Base-by-base conservation (phyloP, 2,888 invertebrate species). In the Acanthosepion pharaonis region DNA sequence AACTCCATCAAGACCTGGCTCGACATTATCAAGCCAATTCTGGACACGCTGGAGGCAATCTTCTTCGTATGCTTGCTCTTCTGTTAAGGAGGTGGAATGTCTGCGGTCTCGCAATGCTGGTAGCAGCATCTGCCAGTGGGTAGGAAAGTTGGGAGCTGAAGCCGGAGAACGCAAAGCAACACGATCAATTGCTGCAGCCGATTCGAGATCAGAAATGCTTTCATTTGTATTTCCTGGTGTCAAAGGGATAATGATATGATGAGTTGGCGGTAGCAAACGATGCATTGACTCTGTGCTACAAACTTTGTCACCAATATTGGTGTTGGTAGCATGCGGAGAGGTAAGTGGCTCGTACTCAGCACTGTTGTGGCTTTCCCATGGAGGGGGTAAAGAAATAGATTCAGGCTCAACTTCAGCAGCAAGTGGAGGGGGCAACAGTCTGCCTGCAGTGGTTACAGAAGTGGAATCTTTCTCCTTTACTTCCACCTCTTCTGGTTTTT, bases 161-260 rank as follows among this genome's bases (percentile, higher is more conserved):
- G 96, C 96, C 95, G 64, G 96, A 92, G 94, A 55, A 59, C 92
- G 49, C 92, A 94, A 4, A 33, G 94, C 92, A 53, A 15, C 93
- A 49, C 93, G 93, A 28, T 93, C 93, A n/a, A 93, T 53, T 18
- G 53, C 49, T n/a, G 53, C 51, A 93, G 51, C 53, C 28, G 93
- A 93, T 53, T 93, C 93, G n/a, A 93, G 53, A 93, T 93, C 93
- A 53, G 93, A 93, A 33, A 93, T 49, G 93, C 93, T 93, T 93
- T 93, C 93, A 20, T 93, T 93, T 93, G 93, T 93, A 51, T 93
- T 93, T 25, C 93, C 93, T 64, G 92, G 78, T 33, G 94, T 55
- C 48, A 94, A n/a, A 48, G 96, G 96, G 94, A 96, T 95, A 78
- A 96, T 96, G 95, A 96, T 96, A 95, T 96, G 95, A 95, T 96